Evolutionary conservation across 2,888 invertebrate genomes (phyloP), one percentile per base, ranked within the genome.

Genomic region (Parochlus steinenii): DNA sequence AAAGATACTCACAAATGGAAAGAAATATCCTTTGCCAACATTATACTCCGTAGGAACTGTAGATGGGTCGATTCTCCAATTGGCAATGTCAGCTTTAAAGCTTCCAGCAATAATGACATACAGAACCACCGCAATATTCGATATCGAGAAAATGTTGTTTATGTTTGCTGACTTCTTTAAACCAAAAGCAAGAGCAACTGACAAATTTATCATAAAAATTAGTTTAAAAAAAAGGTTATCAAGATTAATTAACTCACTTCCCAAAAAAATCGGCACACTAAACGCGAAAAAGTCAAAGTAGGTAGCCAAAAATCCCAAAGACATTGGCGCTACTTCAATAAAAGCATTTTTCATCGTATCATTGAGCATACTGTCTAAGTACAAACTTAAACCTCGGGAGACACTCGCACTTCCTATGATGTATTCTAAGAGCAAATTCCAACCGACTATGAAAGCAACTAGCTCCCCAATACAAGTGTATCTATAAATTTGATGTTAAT

Each of bases 391-490:
- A 1, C 79, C 82, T 28, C 74, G 67, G 5, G 80, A 79, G 3
- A 82, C 74, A 48, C 77, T 78, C 1, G 83, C 79, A 8, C 76
- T 64, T 3, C 81, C 85, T 43, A 87, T 79, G 5, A 80, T 62
- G 50, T 79, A 80, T 52, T 87, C 87, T 44, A 89, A 58, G 39
- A 90, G 80, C 39, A 90, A 68, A 57, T 82, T 83, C 92, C 92
- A 92, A 3, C 90, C 90, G 44, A 90, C 78, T 18, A 82, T 58
- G 55, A 90, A 92, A 1, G 87, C 90, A 28, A 74, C 65, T 43
- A 86, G 66, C 58, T 90, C 87, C 1, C 90, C 90, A 26, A 89
- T 69, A 16, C 82, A 76, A 14, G 86, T 78, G 42, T 57, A 58
- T n/a, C n/a, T n/a, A n/a, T n/a, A n/a, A n/a, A n/a, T n/a, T n/a